A percentile compares a stretch with the other conserved stretches of the same genome.
These are phyloP conservation scores for Sebastes fasciatus DNA, from an alignment of 2,113 vertebrate species.

Conservation along the genomic window DNA sequence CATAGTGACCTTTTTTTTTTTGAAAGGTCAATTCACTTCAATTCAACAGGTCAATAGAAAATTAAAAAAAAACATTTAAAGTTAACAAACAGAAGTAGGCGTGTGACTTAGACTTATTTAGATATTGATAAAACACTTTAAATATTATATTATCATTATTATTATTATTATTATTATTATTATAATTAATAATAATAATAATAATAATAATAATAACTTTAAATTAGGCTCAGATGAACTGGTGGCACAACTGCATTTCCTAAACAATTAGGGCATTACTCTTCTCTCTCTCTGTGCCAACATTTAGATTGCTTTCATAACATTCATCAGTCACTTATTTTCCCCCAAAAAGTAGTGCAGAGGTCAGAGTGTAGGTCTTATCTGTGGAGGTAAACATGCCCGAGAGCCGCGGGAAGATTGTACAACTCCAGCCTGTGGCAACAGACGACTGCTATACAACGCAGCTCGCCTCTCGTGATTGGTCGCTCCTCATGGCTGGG, in stretches of 20 bases:
- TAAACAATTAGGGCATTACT: neutral
- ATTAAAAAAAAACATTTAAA: neutral
- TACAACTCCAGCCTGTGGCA: conserved; percentile 8
- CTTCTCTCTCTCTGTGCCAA: neutral
- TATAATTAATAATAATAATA: no score
- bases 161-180: no score
- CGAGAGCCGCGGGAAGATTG: neutral
- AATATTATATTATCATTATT: no score
- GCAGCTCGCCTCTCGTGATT: conserved; percentile 1
- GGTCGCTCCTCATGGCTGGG: conserved; percentile 35
- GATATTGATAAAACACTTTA: neutral
- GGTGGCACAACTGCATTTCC: no score
- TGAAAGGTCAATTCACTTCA: neutral
- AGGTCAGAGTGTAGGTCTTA: conserved; percentile 11
- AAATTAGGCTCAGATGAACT: neutral
- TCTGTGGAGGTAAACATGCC: conserved; percentile 37
- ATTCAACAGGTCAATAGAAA: conserved; percentile 4
- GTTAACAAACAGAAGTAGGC: neutral
- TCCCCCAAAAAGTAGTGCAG: neutral
- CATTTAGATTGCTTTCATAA: neutral
- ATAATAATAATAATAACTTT: neutral
- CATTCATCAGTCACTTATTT: neutral
- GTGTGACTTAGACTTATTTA: neutral
- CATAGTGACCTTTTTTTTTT: neutral
- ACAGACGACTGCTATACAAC: neutral